Evolutionary conservation across 2,797 vertebrate genomes (phyloP), one percentile per base, ranked within the genome.

Genomic region (Nannoperca obscura): DNA sequence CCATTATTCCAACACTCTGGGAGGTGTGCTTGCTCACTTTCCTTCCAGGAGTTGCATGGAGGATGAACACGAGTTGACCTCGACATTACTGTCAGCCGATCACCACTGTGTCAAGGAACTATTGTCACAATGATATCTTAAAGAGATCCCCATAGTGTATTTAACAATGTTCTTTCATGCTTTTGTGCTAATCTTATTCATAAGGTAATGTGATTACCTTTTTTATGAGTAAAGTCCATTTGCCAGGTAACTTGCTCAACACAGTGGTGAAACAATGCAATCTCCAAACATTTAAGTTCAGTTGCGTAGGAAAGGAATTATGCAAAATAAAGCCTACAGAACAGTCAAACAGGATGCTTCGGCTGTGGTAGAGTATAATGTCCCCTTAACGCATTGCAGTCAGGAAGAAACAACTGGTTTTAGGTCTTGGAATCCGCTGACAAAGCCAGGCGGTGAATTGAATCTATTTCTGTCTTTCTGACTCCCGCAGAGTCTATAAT

Each of bases 391-490:
- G 32, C 62, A 42, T 66, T 55, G 71, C 74, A 61, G 64, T 61
- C 59, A n/a, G 49, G 11, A 9, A 47, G 70, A 86, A 85, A 73
- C 62, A 78, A 82, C 80, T 76, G 62, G 57, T 84, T 78, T 85
- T 55, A 46, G 42, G 61, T 80, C 17, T 34, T 4, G 15, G 67
- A 76, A 81, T 72, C n/a, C 22, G 87, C 83, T 88, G 86, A 89
- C 68, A 22, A 82, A 82, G 80, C 76, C 61, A 50, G 70, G 77
- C 8, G 19, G 66, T 82, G 62, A 76, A 85, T 24, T 15, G 34
- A 76, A 54, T 82, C 86, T 90, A 87, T 91, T 92, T 83, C 74
- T 81, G 85, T 86, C 76, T 80, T 1, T 71, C 20, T 59, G 58
- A 71, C 76, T 86, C 52, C 80, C 62, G 78, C 73, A 82, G 78